Evolutionary conservation across 2,797 vertebrate species (phyloP).

Genomic region (Cossypha dichroa): DNA sequence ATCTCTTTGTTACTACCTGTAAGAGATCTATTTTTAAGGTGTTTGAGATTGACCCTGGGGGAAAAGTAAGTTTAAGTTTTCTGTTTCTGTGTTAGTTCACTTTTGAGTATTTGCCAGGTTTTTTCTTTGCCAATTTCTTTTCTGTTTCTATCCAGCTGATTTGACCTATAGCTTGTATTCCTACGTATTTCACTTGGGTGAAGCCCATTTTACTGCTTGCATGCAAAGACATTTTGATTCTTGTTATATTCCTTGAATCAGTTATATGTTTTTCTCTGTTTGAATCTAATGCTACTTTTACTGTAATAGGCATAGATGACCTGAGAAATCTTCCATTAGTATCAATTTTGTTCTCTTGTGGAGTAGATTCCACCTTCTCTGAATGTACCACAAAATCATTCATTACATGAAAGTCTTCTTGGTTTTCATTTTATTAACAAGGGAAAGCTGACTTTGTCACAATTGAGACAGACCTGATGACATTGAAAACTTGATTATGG

Average conservation of each 20-base stretch:
- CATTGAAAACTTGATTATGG: not conserved
- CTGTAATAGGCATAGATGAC: fast-evolving
- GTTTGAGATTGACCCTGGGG: not conserved
- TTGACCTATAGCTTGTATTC: not conserved
- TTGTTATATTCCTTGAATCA: not conserved
- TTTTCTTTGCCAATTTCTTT: not conserved
- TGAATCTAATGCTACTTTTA: not conserved
- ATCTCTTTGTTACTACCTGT: not conserved
- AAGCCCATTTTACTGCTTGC: not conserved
- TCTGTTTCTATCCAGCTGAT: not conserved
- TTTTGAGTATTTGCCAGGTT: not conserved
- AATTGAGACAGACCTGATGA: too few relatives aligned
- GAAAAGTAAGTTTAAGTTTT: not conserved
- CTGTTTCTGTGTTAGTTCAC: not conserved
- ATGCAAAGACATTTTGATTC: not conserved
- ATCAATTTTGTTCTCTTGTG: not conserved
- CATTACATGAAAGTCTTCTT: not conserved
- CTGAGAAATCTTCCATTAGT: not conserved
- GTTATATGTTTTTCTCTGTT: not conserved
- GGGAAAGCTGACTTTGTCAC: not conserved
- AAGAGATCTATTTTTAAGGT: not conserved
- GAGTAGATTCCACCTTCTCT: not conserved
- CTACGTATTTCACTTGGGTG: not conserved
- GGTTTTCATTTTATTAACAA: not conserved
- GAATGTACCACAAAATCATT: not conserved